phyloP scores from a whole-genome alignment of 2,888 invertebrate genomes.

The Herminia tarsipennalis region DNA sequence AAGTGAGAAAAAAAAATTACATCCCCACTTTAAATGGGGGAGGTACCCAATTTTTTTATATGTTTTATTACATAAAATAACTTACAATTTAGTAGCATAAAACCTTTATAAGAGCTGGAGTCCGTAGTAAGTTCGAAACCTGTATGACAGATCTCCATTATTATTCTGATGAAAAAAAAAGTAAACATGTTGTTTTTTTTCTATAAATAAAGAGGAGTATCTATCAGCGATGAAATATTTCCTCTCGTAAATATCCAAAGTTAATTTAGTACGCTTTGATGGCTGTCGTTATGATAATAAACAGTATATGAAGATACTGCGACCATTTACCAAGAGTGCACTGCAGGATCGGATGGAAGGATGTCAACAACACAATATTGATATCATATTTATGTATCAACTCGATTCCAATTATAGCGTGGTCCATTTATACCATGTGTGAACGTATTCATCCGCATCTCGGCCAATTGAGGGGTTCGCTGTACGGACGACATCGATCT shows the following conservation, averaged over 20 bases:
- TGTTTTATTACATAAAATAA: too few relatives aligned
- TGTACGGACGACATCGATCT: conserved; percentile 52
- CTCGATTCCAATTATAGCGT: conserved; percentile 4
- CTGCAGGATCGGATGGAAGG: conserved; percentile 48
- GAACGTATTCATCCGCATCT: conserved; percentile 40
- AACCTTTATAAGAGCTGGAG: too few relatives aligned
- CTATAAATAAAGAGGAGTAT: too few relatives aligned
- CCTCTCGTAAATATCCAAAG: conserved; percentile 19
- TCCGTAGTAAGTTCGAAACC: too few relatives aligned
- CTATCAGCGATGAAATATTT: conserved; percentile 24
- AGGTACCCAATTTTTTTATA: too few relatives aligned
- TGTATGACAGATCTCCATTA: too few relatives aligned
- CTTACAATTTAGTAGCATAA: too few relatives aligned
- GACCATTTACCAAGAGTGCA: conserved; percentile 48
- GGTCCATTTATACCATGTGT: conserved; percentile 1
- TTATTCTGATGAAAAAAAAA: too few relatives aligned
- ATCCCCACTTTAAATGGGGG: too few relatives aligned
- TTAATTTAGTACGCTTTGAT: conserved; percentile 29
- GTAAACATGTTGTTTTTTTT: too few relatives aligned
- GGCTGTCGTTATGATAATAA: conserved; percentile 41
- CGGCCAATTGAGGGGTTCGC: conserved; percentile 57
- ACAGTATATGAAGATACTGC: conserved; percentile 33
- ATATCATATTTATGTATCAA: conserved; percentile 24
- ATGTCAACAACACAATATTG: conserved; percentile 43
- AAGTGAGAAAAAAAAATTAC: too few relatives aligned